Base-by-base conservation (phyloP, 2,797 vertebrate genomes). In the Hylomyscus alleni region DNA sequence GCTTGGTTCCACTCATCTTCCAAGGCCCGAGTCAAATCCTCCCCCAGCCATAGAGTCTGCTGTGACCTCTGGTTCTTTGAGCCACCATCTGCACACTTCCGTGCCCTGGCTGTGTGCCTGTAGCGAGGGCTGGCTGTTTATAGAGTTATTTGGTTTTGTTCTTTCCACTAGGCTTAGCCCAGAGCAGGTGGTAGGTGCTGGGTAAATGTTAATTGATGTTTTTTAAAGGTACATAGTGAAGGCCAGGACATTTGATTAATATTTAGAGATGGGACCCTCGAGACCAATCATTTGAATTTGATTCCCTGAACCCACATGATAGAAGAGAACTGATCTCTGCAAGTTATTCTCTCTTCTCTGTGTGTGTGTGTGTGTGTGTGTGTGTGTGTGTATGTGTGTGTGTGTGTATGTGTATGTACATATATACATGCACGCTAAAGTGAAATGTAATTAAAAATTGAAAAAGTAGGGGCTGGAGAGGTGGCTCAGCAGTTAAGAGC, bases 11-110 rank as follows among this genome's bases (percentile, higher is more conserved):
- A n/a, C 3, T 7, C 29, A 17, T 14, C 92, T 50, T 26, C 82
- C 65, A 6, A 69, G 90, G 72, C 40, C 29, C 26, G 0, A 0
- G 0, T 12, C 40, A 60, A 10, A 54, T 56, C 76, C 77, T 89
- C 60, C 93, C 76, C 34, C 37, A 60, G 6, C 19, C 2, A 6
- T 19, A 40, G 3, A 56, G 62, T 58, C 76, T 52, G 1, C 40
- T 6, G 0, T 37, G 6, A 4, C 24, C 50, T 47, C 58, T 37
- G 1, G 58, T 13, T 37, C n/a, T 50, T 14, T 8, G 17, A 65
- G 24, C 40, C 17, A 1, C 54, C n/a, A 6, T 75, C 24, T 3
- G 2, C 56, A n/a, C 11, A 60, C 77, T 72, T 34, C 22, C 12
- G 9, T 73, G 89, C 37, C 26, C 14, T 72, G 2, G 60, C 54